Conservation (phyloP, 2,797 vertebrate species). For the Enteromius mattozi region DNA sequence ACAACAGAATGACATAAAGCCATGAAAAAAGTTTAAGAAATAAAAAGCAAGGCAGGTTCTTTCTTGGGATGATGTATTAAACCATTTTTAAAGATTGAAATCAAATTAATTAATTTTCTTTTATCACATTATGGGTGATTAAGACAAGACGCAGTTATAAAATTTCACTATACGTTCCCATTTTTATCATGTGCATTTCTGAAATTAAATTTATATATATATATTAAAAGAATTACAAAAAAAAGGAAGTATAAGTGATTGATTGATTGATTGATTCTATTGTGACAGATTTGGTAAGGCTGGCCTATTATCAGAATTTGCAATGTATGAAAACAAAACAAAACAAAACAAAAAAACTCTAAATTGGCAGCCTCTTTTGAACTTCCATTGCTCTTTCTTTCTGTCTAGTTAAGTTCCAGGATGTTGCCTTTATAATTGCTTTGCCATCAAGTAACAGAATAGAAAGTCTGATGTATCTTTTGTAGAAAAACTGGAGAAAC, state of each 20-base stretch:
- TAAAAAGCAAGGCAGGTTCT: not conserved
- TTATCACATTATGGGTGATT: not conserved
- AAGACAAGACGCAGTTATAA: not conserved
- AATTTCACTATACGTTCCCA: not conserved
- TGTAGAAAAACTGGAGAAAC: not conserved
- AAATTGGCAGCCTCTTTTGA: not conserved
- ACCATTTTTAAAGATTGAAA: not conserved
- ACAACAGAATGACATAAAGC: not conserved
- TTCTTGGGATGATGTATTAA: not conserved
- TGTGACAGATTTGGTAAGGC: not conserved
- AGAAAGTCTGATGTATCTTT: not conserved
- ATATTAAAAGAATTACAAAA: not conserved
- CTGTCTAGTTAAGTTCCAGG: not conserved
- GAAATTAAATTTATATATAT: not conserved
- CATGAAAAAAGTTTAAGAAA: not conserved
- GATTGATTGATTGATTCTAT: not conserved
- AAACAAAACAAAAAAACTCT: not conserved
- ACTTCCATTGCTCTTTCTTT: not conserved
- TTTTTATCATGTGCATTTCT: not conserved
- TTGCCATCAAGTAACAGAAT: not conserved
- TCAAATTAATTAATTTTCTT: not conserved
- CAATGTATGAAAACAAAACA: not conserved
- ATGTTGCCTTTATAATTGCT: not conserved
- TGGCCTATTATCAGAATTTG: not conserved
- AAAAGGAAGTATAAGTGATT: not conserved